phyloP scores from a whole-genome alignment of 2,797 vertebrate species.

The Caiman crocodilus region DNA sequence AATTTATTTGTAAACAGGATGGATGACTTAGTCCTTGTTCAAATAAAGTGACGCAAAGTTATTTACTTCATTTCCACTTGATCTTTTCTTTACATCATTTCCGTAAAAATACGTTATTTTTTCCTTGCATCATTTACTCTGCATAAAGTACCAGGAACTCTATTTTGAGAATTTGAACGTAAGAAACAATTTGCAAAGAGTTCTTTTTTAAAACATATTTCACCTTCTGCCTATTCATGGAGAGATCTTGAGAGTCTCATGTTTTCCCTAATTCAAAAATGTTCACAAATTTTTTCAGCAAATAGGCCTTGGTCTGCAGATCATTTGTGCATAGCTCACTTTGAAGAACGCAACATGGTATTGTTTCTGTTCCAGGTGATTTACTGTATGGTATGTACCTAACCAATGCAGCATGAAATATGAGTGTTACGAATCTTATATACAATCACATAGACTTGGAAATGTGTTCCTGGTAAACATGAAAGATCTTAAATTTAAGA shows the following conservation, averaged over 20 bases:
- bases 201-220: neutral
- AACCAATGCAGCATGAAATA: conserved; percentile 38
- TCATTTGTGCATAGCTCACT: conserved; percentile 45
- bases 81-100: neutral
- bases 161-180: neutral
- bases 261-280: conserved; percentile 7
- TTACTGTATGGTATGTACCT: conserved; percentile 37
- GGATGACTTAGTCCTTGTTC: conserved; percentile 41
- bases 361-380: conserved; percentile 54
- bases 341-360: conserved; percentile 9
- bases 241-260: neutral
- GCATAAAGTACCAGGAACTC: neutral
- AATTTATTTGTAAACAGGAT: conserved; percentile 66
- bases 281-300: neutral
- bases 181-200: neutral
- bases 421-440: neutral
- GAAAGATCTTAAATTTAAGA: neutral
- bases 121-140: neutral
- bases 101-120: neutral
- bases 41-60: conserved; percentile 19
- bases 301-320: neutral
- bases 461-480: neutral
- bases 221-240: neutral
- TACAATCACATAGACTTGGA: neutral
- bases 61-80: neutral